A percentile compares a stretch with the other conserved stretches of the same genome.
phyloP scores from a whole-genome alignment of 2,113 vertebrate genomes.

The Pardalotus punctatus region DNA sequence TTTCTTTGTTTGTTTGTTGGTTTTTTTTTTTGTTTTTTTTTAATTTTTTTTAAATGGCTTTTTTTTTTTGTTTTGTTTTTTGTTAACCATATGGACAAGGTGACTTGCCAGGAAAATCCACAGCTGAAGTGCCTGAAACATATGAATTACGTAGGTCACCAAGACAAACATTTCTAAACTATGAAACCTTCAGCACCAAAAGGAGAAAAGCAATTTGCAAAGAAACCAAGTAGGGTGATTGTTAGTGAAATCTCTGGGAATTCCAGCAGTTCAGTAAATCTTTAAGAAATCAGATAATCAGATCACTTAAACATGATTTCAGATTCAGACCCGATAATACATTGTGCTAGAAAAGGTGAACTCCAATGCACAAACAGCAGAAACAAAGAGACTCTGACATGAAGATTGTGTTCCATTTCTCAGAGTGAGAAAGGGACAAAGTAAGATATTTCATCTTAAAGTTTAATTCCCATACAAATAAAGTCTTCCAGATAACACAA shows the following conservation, averaged over 20 bases:
- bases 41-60: too few relatives aligned
- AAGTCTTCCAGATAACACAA: neutral
- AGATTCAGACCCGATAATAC: neutral
- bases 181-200: neutral
- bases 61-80: too few relatives aligned
- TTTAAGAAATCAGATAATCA: neutral
- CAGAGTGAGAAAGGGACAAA: neutral
- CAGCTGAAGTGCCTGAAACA: neutral
- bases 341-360: neutral
- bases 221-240: neutral
- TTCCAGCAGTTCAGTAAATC: neutral
- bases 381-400: neutral
- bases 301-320: neutral
- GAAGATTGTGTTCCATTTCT: neutral
- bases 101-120: neutral
- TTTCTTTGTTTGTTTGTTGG: too few relatives aligned
- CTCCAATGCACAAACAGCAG: neutral
- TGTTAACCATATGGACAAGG: neutral
- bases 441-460: neutral
- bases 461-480: neutral
- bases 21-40: neutral
- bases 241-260: neutral
- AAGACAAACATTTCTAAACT: neutral
- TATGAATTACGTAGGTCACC: neutral
- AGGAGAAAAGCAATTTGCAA: neutral